A percentile compares a stretch with the other conserved stretches of the same genome.
Conservation (phyloP, 2,888 invertebrate species). For the Coecobrya sp. region DNA sequence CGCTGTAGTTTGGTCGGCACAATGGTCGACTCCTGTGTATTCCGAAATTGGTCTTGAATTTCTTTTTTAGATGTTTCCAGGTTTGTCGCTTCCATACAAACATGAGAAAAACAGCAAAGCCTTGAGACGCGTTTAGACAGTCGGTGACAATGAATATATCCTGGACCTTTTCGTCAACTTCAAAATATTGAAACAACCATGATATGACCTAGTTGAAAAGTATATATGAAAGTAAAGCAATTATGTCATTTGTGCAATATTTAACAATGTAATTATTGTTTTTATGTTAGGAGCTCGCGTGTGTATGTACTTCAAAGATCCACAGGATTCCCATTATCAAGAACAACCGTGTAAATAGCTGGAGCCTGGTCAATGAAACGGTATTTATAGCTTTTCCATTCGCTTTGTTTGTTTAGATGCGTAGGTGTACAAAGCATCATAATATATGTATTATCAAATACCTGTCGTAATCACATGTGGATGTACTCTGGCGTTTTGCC, state of each 20-base stretch:
- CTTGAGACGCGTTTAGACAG: constrained; percentile 81
- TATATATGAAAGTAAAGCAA: not conserved
- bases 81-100: constrained; percentile 79
- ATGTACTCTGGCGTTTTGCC: constrained; percentile 80
- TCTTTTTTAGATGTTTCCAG: constrained; percentile 77
- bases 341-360: constrained; percentile 78
- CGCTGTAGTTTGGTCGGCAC: constrained; percentile 49
- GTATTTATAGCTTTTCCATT: not conserved
- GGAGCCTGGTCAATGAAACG: constrained; percentile 67
- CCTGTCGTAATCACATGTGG: constrained; percentile 80
- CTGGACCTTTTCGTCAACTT: constrained; percentile 65
- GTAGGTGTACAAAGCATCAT: not conserved
- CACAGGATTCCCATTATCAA: constrained; percentile 82
- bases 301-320: constrained; percentile 75
- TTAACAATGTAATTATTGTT: not conserved
- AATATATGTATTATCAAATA: not conserved
- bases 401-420: not conserved
- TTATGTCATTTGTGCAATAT: no score
- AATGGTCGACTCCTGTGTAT: constrained; percentile 38
- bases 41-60: constrained; percentile 50
- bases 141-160: constrained; percentile 79
- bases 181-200: constrained; percentile 70
- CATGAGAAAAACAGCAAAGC: constrained; percentile 79
- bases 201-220: constrained; percentile 67
- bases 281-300: no score